Base-by-base conservation (phyloP, 2,113 vertebrate genomes). In the Eleginops maclovinus region DNA sequence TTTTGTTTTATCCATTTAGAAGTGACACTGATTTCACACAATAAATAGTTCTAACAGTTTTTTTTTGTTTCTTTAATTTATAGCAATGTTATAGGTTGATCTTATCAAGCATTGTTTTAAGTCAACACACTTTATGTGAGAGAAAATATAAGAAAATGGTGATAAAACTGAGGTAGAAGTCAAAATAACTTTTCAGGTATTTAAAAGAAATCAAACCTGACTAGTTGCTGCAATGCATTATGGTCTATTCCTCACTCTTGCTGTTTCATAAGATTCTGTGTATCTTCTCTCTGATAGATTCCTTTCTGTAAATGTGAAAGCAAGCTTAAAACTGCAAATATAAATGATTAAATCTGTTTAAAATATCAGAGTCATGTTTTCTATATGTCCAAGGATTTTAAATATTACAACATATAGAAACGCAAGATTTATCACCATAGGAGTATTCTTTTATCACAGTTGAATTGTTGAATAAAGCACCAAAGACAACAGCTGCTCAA, bases 151-250 rank as follows among this genome's bases (percentile, higher is more conserved):
- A n/a, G n/a, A n/a, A n/a, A n/a, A n/a, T n/a, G n/a, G n/a, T n/a
- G n/a, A n/a, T n/a, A n/a, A n/a, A n/a, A n/a, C n/a, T n/a, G n/a
- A n/a, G n/a, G n/a, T n/a, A n/a, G n/a, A n/a, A n/a, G n/a, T n/a
- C n/a, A n/a, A n/a, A n/a, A n/a, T n/a, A n/a, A n/a, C n/a, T n/a
- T n/a, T n/a, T n/a, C n/a, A n/a, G n/a, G n/a, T n/a, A n/a, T n/a
- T n/a, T n/a, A n/a, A n/a, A n/a, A n/a, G n/a, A n/a, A n/a, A n/a
- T n/a, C n/a, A n/a, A n/a, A n/a, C n/a, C n/a, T n/a, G n/a, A 19
- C 50, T 14, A 41, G 43, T 24, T 26, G 44, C 28, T 51, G 58
- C 58, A 72, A 43, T 62, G 70, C 70, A 72, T 72, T 41, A n/a
- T 60, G 69, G 56, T 60, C 28, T 21, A 7, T 58, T 16, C 28